phyloP scores from a whole-genome alignment of 92 coral and sea anemone species.

The Chrysogorgia sp. region DNA sequence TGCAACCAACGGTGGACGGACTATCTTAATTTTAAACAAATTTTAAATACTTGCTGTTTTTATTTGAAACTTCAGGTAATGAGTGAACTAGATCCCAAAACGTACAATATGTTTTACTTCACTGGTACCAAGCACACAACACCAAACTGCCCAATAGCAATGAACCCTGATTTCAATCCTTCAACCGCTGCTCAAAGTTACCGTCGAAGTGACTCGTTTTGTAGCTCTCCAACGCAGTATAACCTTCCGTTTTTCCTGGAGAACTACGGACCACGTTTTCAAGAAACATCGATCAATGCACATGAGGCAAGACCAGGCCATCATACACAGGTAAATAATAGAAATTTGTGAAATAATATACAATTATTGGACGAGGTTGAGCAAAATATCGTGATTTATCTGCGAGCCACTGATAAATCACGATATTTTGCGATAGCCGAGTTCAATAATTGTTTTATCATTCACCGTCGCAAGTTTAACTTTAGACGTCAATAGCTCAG shows the following conservation, averaged over 20 bases:
- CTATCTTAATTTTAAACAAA: too few species aligned
- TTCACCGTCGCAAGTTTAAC: too few species aligned
- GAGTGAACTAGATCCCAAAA: slow-evolving; percentile 84
- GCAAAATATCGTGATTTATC: too few species aligned
- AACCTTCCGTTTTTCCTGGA: slow-evolving; percentile 83
- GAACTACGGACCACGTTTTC: slow-evolving; percentile 82
- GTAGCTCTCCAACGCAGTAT: slow-evolving; percentile 39
- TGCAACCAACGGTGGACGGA: too few species aligned
- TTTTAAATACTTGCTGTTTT: too few species aligned
- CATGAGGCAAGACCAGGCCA: slow-evolving; percentile 99
- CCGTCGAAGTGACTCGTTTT: slow-evolving; percentile 47
- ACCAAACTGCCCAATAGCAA: slow-evolving; percentile 84
- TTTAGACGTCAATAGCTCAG: too few species aligned
- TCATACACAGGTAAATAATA: slow-evolving; percentile 78
- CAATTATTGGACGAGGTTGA: too few species aligned
- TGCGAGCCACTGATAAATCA: too few species aligned
- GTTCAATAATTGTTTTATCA: too few species aligned
- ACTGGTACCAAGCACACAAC: slow-evolving; percentile 78
- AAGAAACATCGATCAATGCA: slow-evolving; percentile 78
- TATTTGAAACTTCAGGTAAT: slow-evolving; percentile 70
- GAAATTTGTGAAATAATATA: neutral
- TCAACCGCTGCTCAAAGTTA: slow-evolving; percentile 85
- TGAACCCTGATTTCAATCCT: slow-evolving; percentile 75
- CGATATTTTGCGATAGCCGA: too few species aligned
- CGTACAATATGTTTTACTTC: slow-evolving; percentile 79